Percentiles rank a stretch among this genome's conserved stretches.
Evolutionary conservation across 1,140 invertebrate species (phyloP).

Genomic region (Oryzaephilus surinamensis): DNA sequence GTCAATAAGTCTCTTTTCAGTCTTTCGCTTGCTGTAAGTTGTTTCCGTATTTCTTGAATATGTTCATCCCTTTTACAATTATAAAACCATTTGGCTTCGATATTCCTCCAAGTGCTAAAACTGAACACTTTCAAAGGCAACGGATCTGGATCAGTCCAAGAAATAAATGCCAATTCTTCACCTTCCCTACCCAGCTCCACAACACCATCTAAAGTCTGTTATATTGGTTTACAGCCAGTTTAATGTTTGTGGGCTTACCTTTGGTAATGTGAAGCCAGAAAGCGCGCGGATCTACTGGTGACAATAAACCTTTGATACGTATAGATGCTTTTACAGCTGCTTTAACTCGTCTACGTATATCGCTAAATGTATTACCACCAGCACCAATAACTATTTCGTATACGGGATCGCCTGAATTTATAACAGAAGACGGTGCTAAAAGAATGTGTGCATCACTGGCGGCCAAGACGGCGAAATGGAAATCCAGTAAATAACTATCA

Average conservation of each 20-base stretch:
- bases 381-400: conserved; percentile 55
- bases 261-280: conserved; percentile 46
- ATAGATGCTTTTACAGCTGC: conserved; percentile 38
- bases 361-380: conserved; percentile 46
- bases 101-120: conserved; percentile 47
- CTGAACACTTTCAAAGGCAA: conserved; percentile 44
- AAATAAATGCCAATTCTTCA: conserved; percentile 40
- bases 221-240: not conserved
- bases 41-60: conserved; percentile 22
- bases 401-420: conserved; percentile 37
- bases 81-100: conserved; percentile 47
- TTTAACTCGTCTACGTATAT: conserved; percentile 43
- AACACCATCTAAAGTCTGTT: conserved; percentile 37
- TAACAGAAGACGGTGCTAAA: conserved; percentile 36
- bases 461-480: conserved; percentile 47
- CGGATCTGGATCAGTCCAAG: conserved; percentile 42
- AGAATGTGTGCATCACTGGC: conserved; percentile 49
- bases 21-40: conserved; percentile 22
- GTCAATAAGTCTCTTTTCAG: conserved; percentile 25
- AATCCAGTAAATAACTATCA: conserved; percentile 37
- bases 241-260: no score
- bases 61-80: conserved; percentile 37
- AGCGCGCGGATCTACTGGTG: conserved; percentile 38
- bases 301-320: conserved; percentile 40
- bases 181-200: conserved; percentile 46